Base-by-base conservation (phyloP, 2,797 vertebrate species). In the Sebastes alutus region DNA sequence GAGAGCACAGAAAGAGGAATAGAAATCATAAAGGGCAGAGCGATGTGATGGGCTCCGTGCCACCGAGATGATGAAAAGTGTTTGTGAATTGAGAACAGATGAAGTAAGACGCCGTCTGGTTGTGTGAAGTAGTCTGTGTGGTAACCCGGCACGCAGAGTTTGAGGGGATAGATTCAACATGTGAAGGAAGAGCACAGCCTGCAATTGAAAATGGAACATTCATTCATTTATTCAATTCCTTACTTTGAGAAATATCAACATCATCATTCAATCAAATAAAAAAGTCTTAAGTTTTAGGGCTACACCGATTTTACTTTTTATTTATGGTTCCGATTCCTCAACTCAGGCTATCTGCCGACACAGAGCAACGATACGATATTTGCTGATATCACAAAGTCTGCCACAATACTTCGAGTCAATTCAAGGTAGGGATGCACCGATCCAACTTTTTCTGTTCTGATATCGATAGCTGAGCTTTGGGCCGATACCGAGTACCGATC, bases 1-100 rank as follows among this genome's bases (percentile, higher is more conserved):
- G 0, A 38, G 66, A 16, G 49, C 54, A 70, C 59, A 72, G 56
- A 79, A 90, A 60, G 76, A 82, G 87, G 88, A 91, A 89, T 66
- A 78, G 76, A 88, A 77, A 81, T 77, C 1, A n/a, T 59, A 12
- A 67, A 64, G 16, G 9, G 9, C n/a, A 73, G 59, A 77, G 32
- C 3, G 29, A 59, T 65, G 33, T 38, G 68, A 75, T n/a, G 4
- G 8, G 2, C 16, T 61, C 29, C 1, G 55, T 46, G n/a, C 56
- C 35, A 67, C 11, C 16, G 64, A 32, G 10, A 32, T 6, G 27
- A 29, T 70, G 54, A 58, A 66, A 66, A 55, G 14, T 23, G 29
- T 68, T 12, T 84, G 60, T 84, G 33, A 60, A 33, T 16, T 38
- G 20, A 77, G 62, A 58, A 33, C 55, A 64, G 54, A 70, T 18